phyloP scores from a whole-genome alignment of 2,888 invertebrate genomes.

The Pseudoips prasinana region DNA sequence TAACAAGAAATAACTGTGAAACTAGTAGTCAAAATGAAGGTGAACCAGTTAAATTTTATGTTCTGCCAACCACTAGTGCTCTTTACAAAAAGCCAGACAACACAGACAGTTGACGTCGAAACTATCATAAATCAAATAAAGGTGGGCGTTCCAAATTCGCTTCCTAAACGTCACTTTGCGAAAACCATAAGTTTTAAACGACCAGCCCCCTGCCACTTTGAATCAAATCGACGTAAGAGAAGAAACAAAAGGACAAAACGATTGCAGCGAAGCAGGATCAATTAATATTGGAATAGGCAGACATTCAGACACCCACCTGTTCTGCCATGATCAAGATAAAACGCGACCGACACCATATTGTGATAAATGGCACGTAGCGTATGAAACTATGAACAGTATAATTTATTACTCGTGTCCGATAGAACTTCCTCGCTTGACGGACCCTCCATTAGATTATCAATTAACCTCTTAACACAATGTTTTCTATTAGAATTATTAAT shows the following conservation, averaged over 20 bases:
- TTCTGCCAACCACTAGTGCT: too few relatives aligned
- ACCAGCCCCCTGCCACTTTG: conserved; percentile 14
- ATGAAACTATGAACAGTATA: conserved; percentile 43
- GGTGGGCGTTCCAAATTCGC: conserved; percentile 8
- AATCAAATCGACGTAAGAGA: conserved; percentile 18
- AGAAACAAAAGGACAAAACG: conserved; percentile 39
- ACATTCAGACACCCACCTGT: conserved; percentile 69
- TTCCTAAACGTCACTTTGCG: background rate
- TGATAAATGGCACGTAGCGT: conserved; percentile 63
- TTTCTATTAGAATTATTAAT: conserved; percentile 30
- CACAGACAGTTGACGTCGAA: background rate
- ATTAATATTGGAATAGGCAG: conserved; percentile 58
- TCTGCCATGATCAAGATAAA: conserved; percentile 47
- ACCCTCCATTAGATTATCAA: conserved; percentile 41
- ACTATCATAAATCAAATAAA: conserved; percentile 14
- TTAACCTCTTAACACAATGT: conserved; percentile 35
- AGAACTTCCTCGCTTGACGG: conserved; percentile 31
- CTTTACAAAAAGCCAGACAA: too few relatives aligned
- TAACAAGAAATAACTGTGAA: too few relatives aligned
- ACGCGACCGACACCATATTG: conserved; percentile 62
- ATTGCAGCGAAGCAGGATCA: conserved; percentile 53
- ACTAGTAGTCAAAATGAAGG: too few relatives aligned
- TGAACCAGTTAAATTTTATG: too few relatives aligned
- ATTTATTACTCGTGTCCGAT: conserved; percentile 46
- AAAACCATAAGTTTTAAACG: conserved; percentile 7